phyloP scores from a whole-genome alignment of 2,797 vertebrate genomes.

The Euthynnus affinis region DNA sequence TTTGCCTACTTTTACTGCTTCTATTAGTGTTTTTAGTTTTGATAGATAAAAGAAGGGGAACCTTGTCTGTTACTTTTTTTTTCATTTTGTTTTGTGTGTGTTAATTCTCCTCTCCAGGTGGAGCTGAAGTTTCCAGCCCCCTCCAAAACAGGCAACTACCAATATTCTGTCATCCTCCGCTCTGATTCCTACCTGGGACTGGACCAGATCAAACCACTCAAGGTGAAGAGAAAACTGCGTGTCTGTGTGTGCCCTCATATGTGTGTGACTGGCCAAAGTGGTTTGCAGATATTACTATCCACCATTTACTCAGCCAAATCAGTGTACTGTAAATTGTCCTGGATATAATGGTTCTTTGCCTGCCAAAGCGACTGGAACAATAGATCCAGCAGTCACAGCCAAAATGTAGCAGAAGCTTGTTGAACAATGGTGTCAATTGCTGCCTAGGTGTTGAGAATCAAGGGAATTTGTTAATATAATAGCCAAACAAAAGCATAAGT shows the following conservation, averaged over 20 bases:
- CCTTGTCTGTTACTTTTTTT: neutral
- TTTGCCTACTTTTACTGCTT: neutral
- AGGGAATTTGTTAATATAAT: neutral
- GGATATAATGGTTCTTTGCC: conserved; percentile 1
- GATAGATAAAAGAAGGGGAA: neutral
- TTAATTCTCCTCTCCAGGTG: conserved; percentile 86
- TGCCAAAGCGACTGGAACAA: conserved; percentile 25
- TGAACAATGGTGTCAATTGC: conserved; percentile 37
- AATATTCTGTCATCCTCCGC: conserved; percentile 96
- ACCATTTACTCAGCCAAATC: neutral
- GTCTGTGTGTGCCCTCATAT: neutral
- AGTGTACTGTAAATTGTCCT: neutral
- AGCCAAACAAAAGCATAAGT: conserved; percentile 4
- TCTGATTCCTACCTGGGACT: conserved; percentile 98
- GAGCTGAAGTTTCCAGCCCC: conserved; percentile 99
- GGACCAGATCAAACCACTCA: conserved; percentile 97
- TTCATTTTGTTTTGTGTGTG: neutral
- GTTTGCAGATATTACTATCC: neutral
- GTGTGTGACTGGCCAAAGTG: neutral
- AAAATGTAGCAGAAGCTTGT: conserved; percentile 22
- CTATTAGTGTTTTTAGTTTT: no score
- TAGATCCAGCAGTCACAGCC: neutral
- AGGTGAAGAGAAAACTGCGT: conserved; percentile 85
- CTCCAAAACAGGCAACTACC: conserved; percentile 98
- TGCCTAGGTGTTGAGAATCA: conserved; percentile 13